Evolutionary conservation across 2,113 vertebrate species (phyloP).

Genomic region (Charina bottae): DNA sequence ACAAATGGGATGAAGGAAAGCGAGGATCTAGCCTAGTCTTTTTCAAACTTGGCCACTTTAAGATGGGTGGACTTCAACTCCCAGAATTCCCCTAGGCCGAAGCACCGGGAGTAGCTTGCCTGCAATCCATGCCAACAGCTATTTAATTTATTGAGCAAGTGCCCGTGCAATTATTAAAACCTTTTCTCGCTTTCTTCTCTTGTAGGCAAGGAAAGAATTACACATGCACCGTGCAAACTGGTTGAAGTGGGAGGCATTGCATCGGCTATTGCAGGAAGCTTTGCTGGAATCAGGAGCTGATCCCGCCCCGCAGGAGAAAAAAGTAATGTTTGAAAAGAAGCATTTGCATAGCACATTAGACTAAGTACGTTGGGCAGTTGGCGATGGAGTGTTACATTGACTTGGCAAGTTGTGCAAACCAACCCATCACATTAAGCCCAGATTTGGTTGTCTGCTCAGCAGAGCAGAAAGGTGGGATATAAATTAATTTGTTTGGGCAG

Average conservation of each 20-base stretch:
- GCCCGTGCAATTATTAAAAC: background rate
- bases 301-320: slow-evolving; percentile 72
- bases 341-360: background rate
- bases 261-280: slow-evolving; percentile 80
- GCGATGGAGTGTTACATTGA: background rate
- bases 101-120: background rate
- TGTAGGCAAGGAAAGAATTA: slow-evolving; percentile 77
- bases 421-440: background rate
- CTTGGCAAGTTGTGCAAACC: background rate
- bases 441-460: background rate
- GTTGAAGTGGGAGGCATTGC: slow-evolving; percentile 78
- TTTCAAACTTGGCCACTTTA: background rate
- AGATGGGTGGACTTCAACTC: background rate
- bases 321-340: slow-evolving; percentile 63
- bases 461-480: background rate
- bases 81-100: too few relatives aligned
- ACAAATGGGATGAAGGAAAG: background rate
- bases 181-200: background rate
- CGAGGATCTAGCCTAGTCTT: background rate
- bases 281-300: slow-evolving; percentile 73
- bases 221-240: slow-evolving; percentile 74
- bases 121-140: background rate
- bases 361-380: background rate
- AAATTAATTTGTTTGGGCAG: background rate
- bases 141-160: background rate